phyloP scores from a whole-genome alignment of 1,140 invertebrate species.

The Procambarus virginalis region DNA sequence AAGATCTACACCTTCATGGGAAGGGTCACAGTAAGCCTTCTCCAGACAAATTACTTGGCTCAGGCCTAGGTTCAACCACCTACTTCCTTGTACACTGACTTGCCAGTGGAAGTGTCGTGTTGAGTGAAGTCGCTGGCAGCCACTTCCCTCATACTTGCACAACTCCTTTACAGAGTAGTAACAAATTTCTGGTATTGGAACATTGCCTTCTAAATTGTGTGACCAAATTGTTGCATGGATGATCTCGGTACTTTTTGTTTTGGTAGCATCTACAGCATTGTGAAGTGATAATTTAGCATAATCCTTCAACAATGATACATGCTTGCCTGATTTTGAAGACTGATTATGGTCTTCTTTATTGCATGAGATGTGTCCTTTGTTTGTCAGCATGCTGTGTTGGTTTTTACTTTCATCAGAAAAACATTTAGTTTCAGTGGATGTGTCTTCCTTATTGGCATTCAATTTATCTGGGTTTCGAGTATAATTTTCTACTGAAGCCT shows the following conservation, averaged over 20 bases:
- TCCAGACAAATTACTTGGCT: slow-evolving; percentile 12
- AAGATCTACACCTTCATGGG: slow-evolving; percentile 11
- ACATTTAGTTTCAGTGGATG: not conserved
- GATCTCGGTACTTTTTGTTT: not conserved
- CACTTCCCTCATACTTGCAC: slow-evolving; percentile 30
- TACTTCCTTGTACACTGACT: slow-evolving; percentile 8
- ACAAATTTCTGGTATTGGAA: slow-evolving; percentile 28
- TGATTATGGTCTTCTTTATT: not conserved
- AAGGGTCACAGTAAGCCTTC: slow-evolving; percentile 30
- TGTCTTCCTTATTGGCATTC: no score
- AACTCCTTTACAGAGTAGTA: slow-evolving; percentile 22
- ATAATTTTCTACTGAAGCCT: not conserved
- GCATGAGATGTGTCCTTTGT: not conserved
- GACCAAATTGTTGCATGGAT: slow-evolving; percentile 20
- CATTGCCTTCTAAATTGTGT: slow-evolving; percentile 7
- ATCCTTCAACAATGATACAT: not conserved
- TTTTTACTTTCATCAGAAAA: not conserved
- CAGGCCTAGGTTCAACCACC: slow-evolving; percentile 9
- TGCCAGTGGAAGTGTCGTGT: slow-evolving; percentile 49
- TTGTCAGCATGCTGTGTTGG: not conserved
- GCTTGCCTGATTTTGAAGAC: not conserved
- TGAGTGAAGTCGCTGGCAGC: slow-evolving; percentile 36
- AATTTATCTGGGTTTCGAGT: no score
- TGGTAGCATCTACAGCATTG: not conserved
- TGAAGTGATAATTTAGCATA: not conserved